Evolutionary conservation across 1,140 invertebrate genomes (phyloP), one percentile per base, ranked within the genome.

Genomic region (Mercenaria mercenaria): DNA sequence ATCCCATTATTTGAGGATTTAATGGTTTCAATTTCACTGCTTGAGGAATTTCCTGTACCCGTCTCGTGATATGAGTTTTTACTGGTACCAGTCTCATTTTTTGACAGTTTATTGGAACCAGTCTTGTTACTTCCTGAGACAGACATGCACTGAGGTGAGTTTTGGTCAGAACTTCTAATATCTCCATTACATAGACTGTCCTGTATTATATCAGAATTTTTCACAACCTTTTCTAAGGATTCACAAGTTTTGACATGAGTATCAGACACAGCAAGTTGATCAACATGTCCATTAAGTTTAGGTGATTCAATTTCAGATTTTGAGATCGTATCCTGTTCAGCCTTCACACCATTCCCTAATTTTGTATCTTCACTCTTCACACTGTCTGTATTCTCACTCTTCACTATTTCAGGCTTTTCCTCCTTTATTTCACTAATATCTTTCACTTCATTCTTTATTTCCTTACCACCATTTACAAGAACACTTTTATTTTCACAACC

Each of bases 161-260:
- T 79, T 56, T 79, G 76, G 76, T 79, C 76, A 56, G 50, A 52
- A 79, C 18, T 47, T 52, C 29, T 50, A 18, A 59, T 20, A 79
- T 59, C 47, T 52, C 76, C 76, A 79, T 79, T 79, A 79, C 76
- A 79, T 32, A 79, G 18, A 59, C 26, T 52, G 1, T 79, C 76
- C 20, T 47, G 29, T 79, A 59, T 79, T 20, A 23, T 37, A 32
- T 79, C 47, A 3, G 32, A 18, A n/a, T 41, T 64, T 79, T 88
- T 88, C 43, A 69, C 64, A 69, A 88, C 52, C 74, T 83, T 76
- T 85, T 90, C 81, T n/a, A 23, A 29, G 18, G 56, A n/a, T 72
- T 39, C 29, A 11, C 81, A 23, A 74, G 69, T 69, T 47, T 77
- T 79, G 39, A 64, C 94, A 67, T 96, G 96, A 11, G 91, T 94